phyloP scores from a whole-genome alignment of 2,888 invertebrate genomes.

The Sarcophaga variegata region DNA sequence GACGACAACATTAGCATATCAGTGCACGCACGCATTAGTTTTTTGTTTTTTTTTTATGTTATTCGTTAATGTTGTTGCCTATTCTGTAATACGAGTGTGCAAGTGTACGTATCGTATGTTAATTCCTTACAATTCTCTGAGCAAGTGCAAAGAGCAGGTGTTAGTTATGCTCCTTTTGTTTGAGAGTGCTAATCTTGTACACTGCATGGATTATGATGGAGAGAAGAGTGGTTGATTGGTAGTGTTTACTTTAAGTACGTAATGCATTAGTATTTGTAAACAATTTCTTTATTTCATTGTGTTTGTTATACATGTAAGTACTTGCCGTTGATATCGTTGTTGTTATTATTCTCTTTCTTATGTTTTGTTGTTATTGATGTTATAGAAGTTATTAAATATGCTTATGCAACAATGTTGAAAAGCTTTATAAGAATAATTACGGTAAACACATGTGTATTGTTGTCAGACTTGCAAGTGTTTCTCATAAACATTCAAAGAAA shows the following conservation, averaged over 20 bases:
- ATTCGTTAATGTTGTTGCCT: too few relatives aligned
- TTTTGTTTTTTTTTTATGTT: constrained; percentile 2
- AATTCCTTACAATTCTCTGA: constrained; percentile 7
- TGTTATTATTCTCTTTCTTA: neutral
- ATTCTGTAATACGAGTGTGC: too few relatives aligned
- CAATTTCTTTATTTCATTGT: too few relatives aligned
- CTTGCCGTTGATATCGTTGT: neutral
- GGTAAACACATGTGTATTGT: neutral
- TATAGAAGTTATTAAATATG: neutral
- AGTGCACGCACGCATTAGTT: constrained; percentile 67
- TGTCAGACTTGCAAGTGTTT: neutral
- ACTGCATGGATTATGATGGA: too few relatives aligned
- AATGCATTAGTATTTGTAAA: too few relatives aligned
- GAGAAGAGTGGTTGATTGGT: too few relatives aligned
- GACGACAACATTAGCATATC: constrained; percentile 66
- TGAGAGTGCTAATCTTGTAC: too few relatives aligned
- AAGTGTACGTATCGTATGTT: neutral
- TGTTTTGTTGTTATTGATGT: neutral
- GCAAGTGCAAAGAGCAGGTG: constrained; percentile 63
- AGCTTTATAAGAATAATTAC: too few relatives aligned
- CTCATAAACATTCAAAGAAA: too few relatives aligned
- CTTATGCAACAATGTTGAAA: neutral
- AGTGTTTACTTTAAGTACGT: too few relatives aligned
- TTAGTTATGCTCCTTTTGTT: constrained; percentile 32
- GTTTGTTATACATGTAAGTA: too few relatives aligned